Base-by-base conservation (phyloP, 2,113 vertebrate species). In the Tragelaphus scriptus region DNA sequence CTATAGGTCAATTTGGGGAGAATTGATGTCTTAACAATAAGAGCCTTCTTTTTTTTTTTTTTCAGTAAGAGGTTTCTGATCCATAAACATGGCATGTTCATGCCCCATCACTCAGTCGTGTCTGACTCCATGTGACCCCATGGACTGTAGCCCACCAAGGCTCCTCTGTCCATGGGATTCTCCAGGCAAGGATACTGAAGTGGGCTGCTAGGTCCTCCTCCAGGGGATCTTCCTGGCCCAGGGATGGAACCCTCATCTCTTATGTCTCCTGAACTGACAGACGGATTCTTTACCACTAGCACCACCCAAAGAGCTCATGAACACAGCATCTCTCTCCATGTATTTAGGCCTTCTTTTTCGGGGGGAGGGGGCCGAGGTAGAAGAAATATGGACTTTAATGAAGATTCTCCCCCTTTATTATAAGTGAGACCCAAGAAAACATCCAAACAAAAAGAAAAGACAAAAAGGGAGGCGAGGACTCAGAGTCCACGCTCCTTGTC, bases 331-430 rank as follows among this genome's bases (percentile, higher is more conserved):
- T 59, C 21, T 61, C 56, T 81, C 58, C 30, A 65, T 8, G 26
- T 21, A 49, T 51, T 85, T 61, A 81, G 30, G 17, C 68, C 6
- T 79, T 44, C 93, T 71, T 12, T 71, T 23, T 71, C 11, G 2
- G 12, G 59, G 26, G 0, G 4, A 11, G 26, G 59, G 5, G 19
- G 9, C 94, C 28, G 3, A 82, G 68, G 79, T 98, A 97, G 80
- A 97, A 98, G 98, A 98, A 98, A 98, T 98, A 99, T 6, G 96
- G 95, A 98, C 92, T 99, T 99, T 99, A 98, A 99, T 98, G 97
- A 98, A 93, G 93, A 97, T 96, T 91, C 89, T 94, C 98, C 98
- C 98, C 98, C 99, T 99, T 99, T 99, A 98, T 99, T 99, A 98
- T 98, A 97, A 97, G 97, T 88, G 85, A 98, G 97, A 97, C 96